phyloP scores from a whole-genome alignment of 2,888 invertebrate genomes.

The Cataglyphis livida region DNA sequence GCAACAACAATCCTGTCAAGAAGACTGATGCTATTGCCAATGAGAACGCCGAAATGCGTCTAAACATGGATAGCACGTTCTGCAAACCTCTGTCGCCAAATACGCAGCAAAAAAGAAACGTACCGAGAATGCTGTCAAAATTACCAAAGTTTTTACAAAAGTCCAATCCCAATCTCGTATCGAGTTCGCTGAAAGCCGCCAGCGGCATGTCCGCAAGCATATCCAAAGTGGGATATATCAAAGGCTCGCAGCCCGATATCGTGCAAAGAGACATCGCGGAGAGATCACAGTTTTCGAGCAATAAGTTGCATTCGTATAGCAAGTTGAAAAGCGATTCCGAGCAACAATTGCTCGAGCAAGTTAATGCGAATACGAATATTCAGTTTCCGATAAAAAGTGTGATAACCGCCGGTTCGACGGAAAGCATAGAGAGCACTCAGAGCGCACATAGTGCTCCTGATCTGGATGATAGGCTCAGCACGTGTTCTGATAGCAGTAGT shows the following conservation, averaged over 20 bases:
- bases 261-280: slow-evolving; percentile 69
- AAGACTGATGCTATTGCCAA: neutral
- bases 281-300: slow-evolving; percentile 62
- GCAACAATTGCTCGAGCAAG: slow-evolving; percentile 76
- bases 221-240: slow-evolving; percentile 73
- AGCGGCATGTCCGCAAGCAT: slow-evolving; percentile 12
- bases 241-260: slow-evolving; percentile 79
- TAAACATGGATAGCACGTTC: neutral
- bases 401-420: slow-evolving; percentile 80
- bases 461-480: slow-evolving; percentile 82
- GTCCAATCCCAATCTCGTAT: slow-evolving; percentile 84
- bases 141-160: slow-evolving; percentile 82
- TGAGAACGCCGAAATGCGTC: neutral
- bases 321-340: slow-evolving; percentile 81
- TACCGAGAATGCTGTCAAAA: slow-evolving; percentile 76
- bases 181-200: slow-evolving; percentile 71
- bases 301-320: slow-evolving; percentile 72
- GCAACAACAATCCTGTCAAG: slow-evolving; percentile 2
- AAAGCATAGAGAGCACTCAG: slow-evolving; percentile 82
- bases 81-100: slow-evolving; percentile 57
- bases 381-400: slow-evolving; percentile 73
- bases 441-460: slow-evolving; percentile 84
- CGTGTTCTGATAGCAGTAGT: slow-evolving; percentile 81
- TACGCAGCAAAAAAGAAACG: slow-evolving; percentile 68
- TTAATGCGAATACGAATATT: slow-evolving; percentile 64